Evolutionary conservation across 2,113 vertebrate genomes (phyloP).

Genomic region (Scomber colias): DNA sequence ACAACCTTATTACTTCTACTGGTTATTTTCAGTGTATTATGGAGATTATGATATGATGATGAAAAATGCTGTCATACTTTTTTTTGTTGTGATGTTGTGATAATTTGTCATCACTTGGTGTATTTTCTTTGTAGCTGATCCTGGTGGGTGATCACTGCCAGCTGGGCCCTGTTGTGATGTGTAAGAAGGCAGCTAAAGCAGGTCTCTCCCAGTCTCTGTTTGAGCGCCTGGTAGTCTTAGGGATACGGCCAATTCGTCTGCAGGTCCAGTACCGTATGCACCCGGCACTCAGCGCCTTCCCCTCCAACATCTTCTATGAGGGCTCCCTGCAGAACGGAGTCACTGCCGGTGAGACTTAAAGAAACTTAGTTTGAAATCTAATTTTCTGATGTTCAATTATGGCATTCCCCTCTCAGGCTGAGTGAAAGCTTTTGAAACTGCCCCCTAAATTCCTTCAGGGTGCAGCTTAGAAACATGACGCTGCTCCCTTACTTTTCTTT

Average conservation of each 20-base stretch:
- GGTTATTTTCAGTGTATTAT: too few relatives aligned
- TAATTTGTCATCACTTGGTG: background rate
- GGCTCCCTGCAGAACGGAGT: slow-evolving; percentile 95
- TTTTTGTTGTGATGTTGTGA: background rate
- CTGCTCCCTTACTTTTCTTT: background rate
- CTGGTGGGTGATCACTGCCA: slow-evolving; percentile 97
- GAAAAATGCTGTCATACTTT: background rate
- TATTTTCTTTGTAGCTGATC: slow-evolving; percentile 85
- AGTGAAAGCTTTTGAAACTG: background rate
- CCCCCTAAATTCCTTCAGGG: background rate
- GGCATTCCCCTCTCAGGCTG: background rate
- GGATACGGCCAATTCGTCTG: slow-evolving; percentile 94
- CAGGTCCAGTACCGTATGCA: slow-evolving; percentile 98
- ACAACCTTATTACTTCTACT: too few relatives aligned
- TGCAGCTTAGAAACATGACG: background rate
- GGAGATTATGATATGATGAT: too few relatives aligned
- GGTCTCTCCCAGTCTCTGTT: slow-evolving; percentile 95
- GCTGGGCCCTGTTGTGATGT: slow-evolving; percentile 97
- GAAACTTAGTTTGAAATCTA: background rate
- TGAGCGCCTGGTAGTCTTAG: slow-evolving; percentile 93
- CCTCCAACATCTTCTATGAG: slow-evolving; percentile 97
- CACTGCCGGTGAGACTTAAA: slow-evolving; percentile 87
- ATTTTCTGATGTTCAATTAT: background rate
- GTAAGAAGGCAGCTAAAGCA: slow-evolving; percentile 95
- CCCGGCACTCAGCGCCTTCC: slow-evolving; percentile 94